Base-by-base conservation (phyloP, 2,888 invertebrate species). In the Homarus gammarus region DNA sequence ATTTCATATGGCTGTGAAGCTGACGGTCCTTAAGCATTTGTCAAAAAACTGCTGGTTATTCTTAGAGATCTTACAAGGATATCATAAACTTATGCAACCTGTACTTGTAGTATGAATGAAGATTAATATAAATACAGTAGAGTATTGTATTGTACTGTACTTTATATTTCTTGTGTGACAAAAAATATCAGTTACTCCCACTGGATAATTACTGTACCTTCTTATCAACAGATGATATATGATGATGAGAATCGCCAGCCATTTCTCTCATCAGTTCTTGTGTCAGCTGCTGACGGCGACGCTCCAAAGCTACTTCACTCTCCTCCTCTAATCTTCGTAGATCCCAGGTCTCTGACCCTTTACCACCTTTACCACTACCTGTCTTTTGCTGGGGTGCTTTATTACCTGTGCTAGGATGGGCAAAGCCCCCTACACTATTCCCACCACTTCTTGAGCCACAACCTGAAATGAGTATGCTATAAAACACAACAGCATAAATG, bases 251-350 rank as follows among this genome's bases (percentile, higher is more conserved):
- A 64, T 89, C 89, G 0, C 79, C 83, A 15, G 85, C 89, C 77
- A 89, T 89, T 79, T 89, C 89, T 18, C 84, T 73, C 84, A 89
- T 84, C 49, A 89, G 73, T 64, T 89, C 89, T 22, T 79, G 84
- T 2, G 89, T 89, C 36, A 89, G 73, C 75, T 81, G 73, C 44
- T 89, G 84, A 15, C 89, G 72, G n/a, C 85, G 56, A 1, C 89
- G 84, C 33, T 89, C 89, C 10, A 89, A 40, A 27, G 89, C 84
- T 33, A 83, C 44, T 51, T 89, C 89, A 49, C 89, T 89, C 81
- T 89, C 89, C 72, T 84, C 84, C 75, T 89, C 89, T 8, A 89
- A 51, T 36, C 61, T 56, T 56, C 40, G 51, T 12, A 70, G 40
- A 61, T 89, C 85, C 89, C 89, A 89, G 10, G 61, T 78, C 44